phyloP scores from a whole-genome alignment of 2,797 vertebrate species.

The Aldrovandia affinis region DNA sequence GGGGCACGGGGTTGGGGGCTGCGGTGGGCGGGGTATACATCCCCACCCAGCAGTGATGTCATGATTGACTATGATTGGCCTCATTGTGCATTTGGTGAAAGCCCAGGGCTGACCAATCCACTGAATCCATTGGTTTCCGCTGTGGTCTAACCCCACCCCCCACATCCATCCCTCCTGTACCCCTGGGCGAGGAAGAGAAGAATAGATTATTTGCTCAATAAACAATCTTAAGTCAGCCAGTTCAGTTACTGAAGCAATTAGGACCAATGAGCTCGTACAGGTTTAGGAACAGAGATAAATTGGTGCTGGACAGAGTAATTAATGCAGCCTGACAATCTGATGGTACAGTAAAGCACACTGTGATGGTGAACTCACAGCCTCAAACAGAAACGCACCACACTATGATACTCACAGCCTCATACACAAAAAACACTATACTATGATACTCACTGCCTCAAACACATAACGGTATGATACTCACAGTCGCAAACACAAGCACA shows the following conservation, averaged over 20 bases:
- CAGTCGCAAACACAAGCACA: too few relatives aligned
- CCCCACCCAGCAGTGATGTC: neutral
- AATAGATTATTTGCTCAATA: slow-evolving; percentile 68
- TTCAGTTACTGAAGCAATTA: slow-evolving; percentile 66
- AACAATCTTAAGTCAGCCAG: slow-evolving; percentile 60
- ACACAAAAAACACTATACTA: too few relatives aligned
- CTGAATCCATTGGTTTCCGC: neutral
- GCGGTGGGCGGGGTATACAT: too few relatives aligned
- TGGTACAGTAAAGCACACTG: neutral
- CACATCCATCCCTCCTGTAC: slow-evolving; percentile 25
- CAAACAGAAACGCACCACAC: neutral
- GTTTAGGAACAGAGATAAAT: slow-evolving; percentile 50
- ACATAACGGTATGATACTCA: too few relatives aligned
- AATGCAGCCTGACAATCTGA: neutral
- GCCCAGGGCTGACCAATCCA: slow-evolving; percentile 34
- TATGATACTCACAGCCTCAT: too few relatives aligned
- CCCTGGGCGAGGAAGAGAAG: slow-evolving; percentile 49
- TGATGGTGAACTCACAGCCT: neutral
- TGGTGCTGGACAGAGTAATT: slow-evolving; percentile 22
- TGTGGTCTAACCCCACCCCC: slow-evolving; percentile 47
- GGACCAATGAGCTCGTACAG: slow-evolving; percentile 41
- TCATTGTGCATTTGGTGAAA: slow-evolving; percentile 46
- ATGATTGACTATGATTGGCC: slow-evolving; percentile 24
- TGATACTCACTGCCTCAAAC: too few relatives aligned
- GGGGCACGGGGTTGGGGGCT: too few relatives aligned